Evolutionary conservation across 2,113 vertebrate species (phyloP).

Genomic region (Ictidomys tridecemlineatus): DNA sequence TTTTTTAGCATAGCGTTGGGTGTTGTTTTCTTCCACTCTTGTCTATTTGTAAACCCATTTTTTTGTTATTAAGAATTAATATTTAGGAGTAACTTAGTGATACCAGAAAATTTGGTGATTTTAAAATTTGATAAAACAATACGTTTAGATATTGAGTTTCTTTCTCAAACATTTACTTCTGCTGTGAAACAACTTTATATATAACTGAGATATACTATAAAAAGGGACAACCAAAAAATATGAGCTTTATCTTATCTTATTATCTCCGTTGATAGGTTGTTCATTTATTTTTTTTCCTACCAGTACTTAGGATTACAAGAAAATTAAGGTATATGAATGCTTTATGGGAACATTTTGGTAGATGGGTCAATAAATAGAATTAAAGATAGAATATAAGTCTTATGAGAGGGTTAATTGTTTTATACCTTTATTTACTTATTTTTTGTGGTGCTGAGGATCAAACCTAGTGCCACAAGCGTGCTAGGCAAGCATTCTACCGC

Average conservation of each 20-base stretch:
- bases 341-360: conserved; percentile 32
- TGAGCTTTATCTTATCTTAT: not conserved
- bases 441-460: no score
- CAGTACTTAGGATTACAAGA: not conserved
- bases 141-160: conserved; percentile 8
- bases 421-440: no score
- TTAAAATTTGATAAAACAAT: not conserved
- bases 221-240: not conserved
- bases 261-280: not conserved
- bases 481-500: no score
- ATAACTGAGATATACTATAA: not conserved
- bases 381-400: not conserved
- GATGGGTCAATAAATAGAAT: not conserved
- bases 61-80: conserved; percentile 46
- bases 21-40: not conserved
- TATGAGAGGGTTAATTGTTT: not conserved
- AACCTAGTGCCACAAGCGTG: no score
- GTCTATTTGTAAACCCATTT: conserved; percentile 25
- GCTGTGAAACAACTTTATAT: not conserved
- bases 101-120: not conserved
- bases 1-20: not conserved
- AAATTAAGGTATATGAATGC: not conserved
- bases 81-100: not conserved
- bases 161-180: not conserved
- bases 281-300: not conserved